Conservation (phyloP, 2,113 vertebrate genomes). For the Odocoileus virginianus region DNA sequence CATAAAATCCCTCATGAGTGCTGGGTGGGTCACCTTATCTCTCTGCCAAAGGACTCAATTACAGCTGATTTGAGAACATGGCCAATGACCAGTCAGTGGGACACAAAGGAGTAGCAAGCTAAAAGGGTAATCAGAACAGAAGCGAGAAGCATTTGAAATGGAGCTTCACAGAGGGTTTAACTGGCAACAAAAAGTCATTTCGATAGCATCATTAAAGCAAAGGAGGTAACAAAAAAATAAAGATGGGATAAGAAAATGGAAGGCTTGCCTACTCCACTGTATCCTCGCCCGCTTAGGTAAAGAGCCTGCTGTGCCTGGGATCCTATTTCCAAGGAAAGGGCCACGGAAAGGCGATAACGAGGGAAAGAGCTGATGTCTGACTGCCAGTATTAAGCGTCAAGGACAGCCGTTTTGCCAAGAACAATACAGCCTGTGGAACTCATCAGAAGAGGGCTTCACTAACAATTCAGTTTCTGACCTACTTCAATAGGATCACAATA, state of each 20-base stretch:
- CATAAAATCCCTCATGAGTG: constrained; percentile 58
- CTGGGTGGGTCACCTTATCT: constrained; percentile 69
- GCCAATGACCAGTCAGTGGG: constrained; percentile 55
- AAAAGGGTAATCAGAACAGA: constrained; percentile 75
- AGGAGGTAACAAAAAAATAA: constrained; percentile 60
- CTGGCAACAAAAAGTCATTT: constrained; percentile 69
- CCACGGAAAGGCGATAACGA: constrained; percentile 47
- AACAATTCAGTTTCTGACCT: constrained; percentile 32
- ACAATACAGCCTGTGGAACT: constrained; percentile 15
- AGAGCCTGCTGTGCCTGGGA: constrained; percentile 45
- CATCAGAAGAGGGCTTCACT: background rate
- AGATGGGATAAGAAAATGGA: constrained; percentile 71
- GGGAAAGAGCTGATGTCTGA: constrained; percentile 20
- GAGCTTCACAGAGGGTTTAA: constrained; percentile 65
- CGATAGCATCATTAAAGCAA: constrained; percentile 67
- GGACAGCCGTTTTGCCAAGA: constrained; percentile 21
- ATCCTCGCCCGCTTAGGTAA: constrained; percentile 36
- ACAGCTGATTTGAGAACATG: constrained; percentile 70
- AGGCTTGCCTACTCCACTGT: constrained; percentile 25
- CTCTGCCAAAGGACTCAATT: constrained; percentile 68
- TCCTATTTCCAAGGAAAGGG: constrained; percentile 57
- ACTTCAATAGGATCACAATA: constrained; percentile 44
- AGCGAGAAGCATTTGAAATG: constrained; percentile 62
- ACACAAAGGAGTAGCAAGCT: constrained; percentile 66
- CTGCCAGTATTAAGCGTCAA: background rate